These are phyloP conservation scores for Chymomyza procnemis DNA, from an alignment of 2,888 invertebrate species.

Conservation along the genomic window DNA sequence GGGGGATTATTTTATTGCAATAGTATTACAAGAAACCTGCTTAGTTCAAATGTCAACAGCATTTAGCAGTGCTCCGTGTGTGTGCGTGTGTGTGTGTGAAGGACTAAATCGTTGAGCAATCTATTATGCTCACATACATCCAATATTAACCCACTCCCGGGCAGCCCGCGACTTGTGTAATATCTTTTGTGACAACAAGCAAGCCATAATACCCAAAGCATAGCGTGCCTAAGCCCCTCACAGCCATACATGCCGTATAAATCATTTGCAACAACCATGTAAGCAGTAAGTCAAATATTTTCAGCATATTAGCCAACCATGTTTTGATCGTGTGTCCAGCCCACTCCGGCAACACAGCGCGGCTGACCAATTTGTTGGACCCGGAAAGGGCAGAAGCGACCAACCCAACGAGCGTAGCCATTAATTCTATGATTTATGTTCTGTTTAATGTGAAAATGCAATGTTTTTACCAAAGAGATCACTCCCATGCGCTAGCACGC, in stretches of 20 bases:
- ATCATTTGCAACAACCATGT: slow-evolving; percentile 56
- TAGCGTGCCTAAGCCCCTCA: too few species aligned
- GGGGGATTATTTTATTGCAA: slow-evolving; percentile 71
- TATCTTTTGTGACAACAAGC: slow-evolving; percentile 35
- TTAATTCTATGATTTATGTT: slow-evolving; percentile 76
- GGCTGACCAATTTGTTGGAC: slow-evolving; percentile 8
- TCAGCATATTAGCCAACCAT: slow-evolving; percentile 62
- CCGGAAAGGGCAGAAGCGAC: background rate
- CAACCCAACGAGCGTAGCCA: slow-evolving; percentile 28
- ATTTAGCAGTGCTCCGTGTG: slow-evolving; percentile 53
- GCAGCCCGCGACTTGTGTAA: background rate
- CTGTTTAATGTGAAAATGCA: slow-evolving; percentile 75
- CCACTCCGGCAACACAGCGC: slow-evolving; percentile 50
- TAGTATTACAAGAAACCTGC: slow-evolving; percentile 66
- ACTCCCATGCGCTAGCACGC: slow-evolving; percentile 69
- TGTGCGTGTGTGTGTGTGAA: background rate
- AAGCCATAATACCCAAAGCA: slow-evolving; percentile 25
- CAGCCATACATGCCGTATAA: slow-evolving; percentile 54
- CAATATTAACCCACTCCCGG: background rate
- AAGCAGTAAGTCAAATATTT: slow-evolving; percentile 74
- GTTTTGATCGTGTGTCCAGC: slow-evolving; percentile 74
- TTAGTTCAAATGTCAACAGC: slow-evolving; percentile 72
- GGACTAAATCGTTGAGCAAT: background rate
- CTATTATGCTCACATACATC: background rate
- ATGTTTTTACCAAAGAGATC: slow-evolving; percentile 76